phyloP scores from a whole-genome alignment of 1,140 invertebrate genomes.

The Drosophila pallidifrons region DNA sequence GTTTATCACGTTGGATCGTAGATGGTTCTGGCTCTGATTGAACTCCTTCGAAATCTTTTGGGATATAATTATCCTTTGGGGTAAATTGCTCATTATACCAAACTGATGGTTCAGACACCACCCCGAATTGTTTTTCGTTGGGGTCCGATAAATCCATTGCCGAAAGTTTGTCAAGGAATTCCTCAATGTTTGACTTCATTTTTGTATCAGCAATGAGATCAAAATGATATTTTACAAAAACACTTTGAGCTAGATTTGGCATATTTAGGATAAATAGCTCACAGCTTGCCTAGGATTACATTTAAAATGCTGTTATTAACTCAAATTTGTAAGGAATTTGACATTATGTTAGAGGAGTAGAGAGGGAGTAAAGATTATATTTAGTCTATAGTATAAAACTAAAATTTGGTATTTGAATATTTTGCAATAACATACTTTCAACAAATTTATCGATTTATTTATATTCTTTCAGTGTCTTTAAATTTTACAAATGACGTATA shows the following conservation, averaged over 20 bases:
- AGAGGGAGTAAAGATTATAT: no score
- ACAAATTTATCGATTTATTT: no score
- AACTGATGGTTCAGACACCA: neutral
- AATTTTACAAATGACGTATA: neutral
- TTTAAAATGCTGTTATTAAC: neutral
- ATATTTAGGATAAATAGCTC: neutral
- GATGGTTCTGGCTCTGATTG: slow-evolving; percentile 23
- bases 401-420: no score
- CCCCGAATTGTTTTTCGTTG: no score
- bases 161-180: slow-evolving; percentile 8
- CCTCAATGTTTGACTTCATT: slow-evolving; percentile 2
- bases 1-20: neutral
- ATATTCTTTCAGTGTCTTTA: no score
- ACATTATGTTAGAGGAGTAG: neutral
- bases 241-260: neutral
- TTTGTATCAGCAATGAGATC: neutral
- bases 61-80: neutral
- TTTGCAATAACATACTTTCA: no score
- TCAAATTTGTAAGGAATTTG: neutral
- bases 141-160: slow-evolving; percentile 3
- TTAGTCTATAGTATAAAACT: no score
- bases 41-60: slow-evolving; percentile 18
- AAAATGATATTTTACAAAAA: neutral
- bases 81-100: neutral
- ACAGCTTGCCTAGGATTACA: neutral